These are phyloP conservation scores for Grus americana DNA, from an alignment of 2,113 vertebrate genomes.

Conservation along the genomic window DNA sequence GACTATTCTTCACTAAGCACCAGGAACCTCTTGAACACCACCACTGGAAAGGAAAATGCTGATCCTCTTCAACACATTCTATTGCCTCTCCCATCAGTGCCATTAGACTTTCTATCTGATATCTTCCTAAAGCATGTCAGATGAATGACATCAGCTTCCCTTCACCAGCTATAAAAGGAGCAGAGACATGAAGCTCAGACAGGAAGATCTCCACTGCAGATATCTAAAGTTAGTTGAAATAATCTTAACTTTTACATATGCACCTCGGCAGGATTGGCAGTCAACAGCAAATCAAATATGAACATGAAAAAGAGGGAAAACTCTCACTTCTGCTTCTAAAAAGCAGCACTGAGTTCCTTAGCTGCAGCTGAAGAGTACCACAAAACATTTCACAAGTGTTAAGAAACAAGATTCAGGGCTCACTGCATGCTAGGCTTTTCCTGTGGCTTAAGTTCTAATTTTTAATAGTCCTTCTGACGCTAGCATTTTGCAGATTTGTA, in stretches of 20 bases:
- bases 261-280: background rate
- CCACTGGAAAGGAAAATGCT: background rate
- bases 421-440: background rate
- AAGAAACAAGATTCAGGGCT: background rate
- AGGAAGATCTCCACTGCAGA: background rate
- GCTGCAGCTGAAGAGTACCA: background rate
- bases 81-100: background rate
- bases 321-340: background rate
- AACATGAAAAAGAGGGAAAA: background rate
- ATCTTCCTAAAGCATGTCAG: background rate
- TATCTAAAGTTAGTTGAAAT: background rate
- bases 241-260: background rate
- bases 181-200: background rate
- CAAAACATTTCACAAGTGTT: background rate
- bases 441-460: background rate
- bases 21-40: background rate
- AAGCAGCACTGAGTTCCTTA: background rate
- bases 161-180: background rate
- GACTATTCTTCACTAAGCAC: background rate
- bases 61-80: background rate
- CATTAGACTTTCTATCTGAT: background rate
- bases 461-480: background rate
- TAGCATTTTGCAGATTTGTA: background rate
- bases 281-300: background rate
- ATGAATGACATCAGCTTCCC: background rate